Evolutionary conservation across 2,113 vertebrate genomes (phyloP), one percentile per base, ranked within the genome.

Genomic region (Megaceryle maxima): DNA sequence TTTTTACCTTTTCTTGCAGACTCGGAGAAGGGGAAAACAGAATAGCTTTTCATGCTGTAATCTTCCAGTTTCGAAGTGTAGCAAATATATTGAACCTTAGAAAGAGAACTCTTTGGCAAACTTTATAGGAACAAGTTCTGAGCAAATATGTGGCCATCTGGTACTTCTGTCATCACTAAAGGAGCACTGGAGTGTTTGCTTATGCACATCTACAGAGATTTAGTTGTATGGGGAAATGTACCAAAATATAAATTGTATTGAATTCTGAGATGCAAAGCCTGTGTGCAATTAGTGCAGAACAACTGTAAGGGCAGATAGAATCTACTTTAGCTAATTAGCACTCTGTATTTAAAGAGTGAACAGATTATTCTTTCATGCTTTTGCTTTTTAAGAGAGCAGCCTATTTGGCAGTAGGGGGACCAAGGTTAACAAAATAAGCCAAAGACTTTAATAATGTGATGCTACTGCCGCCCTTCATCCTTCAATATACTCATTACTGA

Each of bases 91-190:
- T 83, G 62, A 94, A 88, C 43, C 64, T 64, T 84, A 72, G 24
- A 39, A 88, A 78, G 86, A 50, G n/a, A 82, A 82, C 62, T 64
- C 66, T 88, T 88, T 91, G 84, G 69, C 56, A 88, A 78, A 91
- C 66, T 82, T 87, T 35, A 44, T 41, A 83, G 87, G 91, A 87
- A 59, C 28, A 86, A 87, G 70, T 91, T 91, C 67, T 83, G 90
- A 91, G 81, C 46, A 91, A 87, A 92, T 60, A 84, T 55, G 77
- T 69, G 90, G 57, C 83, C 77, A 91, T 95, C 91, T 96, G 90
- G 62, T 93, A 60, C 70, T 69, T 87, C 92, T 95, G 81, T 75
- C 81, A 56, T 93, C 57, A 53, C 68, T 90, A 87, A 77, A 67
- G 59, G 62, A 89, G 76, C 21, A 37, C 77, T 82, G 55, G 73